Percentiles rank a stretch among this genome's conserved stretches.
Conservation (phyloP, 2,888 invertebrate genomes). For the Graphium colonna region DNA sequence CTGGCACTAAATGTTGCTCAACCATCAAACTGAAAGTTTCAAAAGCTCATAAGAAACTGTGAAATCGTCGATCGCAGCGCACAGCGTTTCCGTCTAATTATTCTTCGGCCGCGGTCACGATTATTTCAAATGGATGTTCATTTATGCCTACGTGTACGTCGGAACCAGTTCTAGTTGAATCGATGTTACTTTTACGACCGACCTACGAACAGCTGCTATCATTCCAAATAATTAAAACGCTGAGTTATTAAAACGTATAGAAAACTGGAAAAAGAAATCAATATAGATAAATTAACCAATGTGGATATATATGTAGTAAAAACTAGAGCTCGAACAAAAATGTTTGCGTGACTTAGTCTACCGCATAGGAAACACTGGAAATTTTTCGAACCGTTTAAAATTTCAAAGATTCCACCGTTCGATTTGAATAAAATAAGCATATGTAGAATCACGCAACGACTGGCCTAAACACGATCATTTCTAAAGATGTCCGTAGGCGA, state of each 20-base stretch:
- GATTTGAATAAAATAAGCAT: constrained; percentile 31
- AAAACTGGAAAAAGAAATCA: too few relatives aligned
- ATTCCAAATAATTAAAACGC: constrained; percentile 22
- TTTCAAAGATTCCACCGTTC: constrained; percentile 51
- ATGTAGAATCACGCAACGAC: constrained; percentile 32
- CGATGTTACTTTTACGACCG: constrained; percentile 28
- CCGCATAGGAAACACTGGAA: constrained; percentile 28
- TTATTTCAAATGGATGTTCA: constrained; percentile 47
- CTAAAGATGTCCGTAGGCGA: constrained; percentile 73
- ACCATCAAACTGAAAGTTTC: constrained; percentile 58
- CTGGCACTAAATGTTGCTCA: constrained; percentile 44
- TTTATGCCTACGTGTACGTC: constrained; percentile 34
- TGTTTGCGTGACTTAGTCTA: constrained; percentile 29
- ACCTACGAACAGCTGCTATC: constrained; percentile 25
- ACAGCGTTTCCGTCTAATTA: constrained; percentile 70
- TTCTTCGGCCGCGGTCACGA: constrained; percentile 64
- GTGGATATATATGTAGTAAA: too few relatives aligned
- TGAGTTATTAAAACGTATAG: too few relatives aligned
- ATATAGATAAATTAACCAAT: neutral
- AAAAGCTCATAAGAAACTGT: constrained; percentile 69
- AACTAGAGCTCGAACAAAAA: too few relatives aligned
- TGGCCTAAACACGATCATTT: constrained; percentile 65
- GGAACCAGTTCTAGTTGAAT: constrained; percentile 36
- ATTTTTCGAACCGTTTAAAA: constrained; percentile 40
- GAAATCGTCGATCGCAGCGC: constrained; percentile 56